These are phyloP conservation scores for Dinoponera quadriceps DNA, from an alignment of 1,140 invertebrate genomes.

Conservation along the genomic window DNA sequence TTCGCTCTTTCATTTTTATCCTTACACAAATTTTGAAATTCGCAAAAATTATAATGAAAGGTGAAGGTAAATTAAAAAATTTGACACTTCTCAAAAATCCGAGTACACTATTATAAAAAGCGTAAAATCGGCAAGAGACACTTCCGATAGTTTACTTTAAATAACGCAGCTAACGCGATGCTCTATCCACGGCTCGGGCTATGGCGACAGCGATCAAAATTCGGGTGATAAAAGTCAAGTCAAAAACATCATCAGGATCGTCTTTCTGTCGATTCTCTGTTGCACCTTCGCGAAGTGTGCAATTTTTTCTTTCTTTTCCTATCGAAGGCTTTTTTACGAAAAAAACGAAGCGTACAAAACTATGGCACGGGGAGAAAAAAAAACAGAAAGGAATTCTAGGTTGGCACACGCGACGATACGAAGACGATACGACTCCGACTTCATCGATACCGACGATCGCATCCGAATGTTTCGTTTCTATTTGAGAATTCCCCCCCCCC, in stretches of 20 bases:
- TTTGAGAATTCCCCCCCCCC: too few species aligned
- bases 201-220: conserved; percentile 24
- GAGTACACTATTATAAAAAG: too few species aligned
- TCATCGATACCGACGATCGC: conserved; percentile 43
- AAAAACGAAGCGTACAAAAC: conserved; percentile 42
- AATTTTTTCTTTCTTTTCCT: not conserved
- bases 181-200: conserved; percentile 11
- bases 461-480: not conserved
- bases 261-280: conserved; percentile 23
- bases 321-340: conserved; percentile 10
- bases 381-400: conserved; percentile 7
- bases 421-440: conserved; percentile 20
- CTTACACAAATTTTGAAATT: too few species aligned
- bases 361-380: not conserved
- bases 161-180: conserved; percentile 26
- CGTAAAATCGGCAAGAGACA: too few species aligned
- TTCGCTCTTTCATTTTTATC: too few species aligned
- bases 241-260: not conserved
- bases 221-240: not conserved
- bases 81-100: too few species aligned
- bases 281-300: conserved; percentile 14
- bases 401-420: conserved; percentile 1
- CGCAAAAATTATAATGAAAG: too few species aligned
- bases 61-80: too few species aligned
- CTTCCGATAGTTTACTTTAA: too few species aligned